phyloP scores from a whole-genome alignment of 2,113 vertebrate species.

The Alligator mississippiensis region DNA sequence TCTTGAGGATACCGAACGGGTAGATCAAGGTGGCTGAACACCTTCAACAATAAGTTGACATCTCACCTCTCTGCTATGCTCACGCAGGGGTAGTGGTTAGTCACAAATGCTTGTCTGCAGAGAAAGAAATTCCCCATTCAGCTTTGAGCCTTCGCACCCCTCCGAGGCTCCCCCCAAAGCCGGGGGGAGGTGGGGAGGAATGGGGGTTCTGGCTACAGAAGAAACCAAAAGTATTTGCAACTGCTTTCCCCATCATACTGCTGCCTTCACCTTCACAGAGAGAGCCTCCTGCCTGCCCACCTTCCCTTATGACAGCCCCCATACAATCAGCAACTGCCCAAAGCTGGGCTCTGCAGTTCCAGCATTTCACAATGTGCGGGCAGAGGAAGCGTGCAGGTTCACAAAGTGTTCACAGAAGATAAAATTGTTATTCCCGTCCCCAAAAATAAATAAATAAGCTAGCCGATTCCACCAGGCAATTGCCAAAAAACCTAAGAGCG shows the following conservation, averaged over 20 bases:
- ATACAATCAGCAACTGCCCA: background rate
- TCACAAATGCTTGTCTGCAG: background rate
- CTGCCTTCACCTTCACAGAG: background rate
- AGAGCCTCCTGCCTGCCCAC: background rate
- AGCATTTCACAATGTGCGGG: conserved; percentile 42
- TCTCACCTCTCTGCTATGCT: background rate
- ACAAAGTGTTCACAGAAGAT: conserved; percentile 71
- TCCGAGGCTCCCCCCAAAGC: background rate
- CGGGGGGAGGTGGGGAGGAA: background rate
- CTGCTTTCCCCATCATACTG: background rate
- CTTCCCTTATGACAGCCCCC: background rate
- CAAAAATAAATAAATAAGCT: background rate
- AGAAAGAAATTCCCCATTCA: conserved; percentile 23
- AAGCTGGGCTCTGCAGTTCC: conserved; percentile 28
- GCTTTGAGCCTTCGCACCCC: conserved; percentile 22
- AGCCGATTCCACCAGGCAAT: conserved; percentile 45
- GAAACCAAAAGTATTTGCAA: conserved; percentile 12
- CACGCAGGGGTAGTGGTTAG: background rate
- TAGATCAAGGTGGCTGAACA: background rate
- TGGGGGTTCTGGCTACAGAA: background rate
- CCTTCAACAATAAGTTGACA: no score
- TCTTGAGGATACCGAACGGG: background rate
- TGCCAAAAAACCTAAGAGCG: conserved; percentile 54
- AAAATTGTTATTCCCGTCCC: conserved; percentile 60
- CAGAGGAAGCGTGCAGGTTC: conserved; percentile 54